Conservation (phyloP, 2,113 vertebrate species). For the Alosa alosa region DNA sequence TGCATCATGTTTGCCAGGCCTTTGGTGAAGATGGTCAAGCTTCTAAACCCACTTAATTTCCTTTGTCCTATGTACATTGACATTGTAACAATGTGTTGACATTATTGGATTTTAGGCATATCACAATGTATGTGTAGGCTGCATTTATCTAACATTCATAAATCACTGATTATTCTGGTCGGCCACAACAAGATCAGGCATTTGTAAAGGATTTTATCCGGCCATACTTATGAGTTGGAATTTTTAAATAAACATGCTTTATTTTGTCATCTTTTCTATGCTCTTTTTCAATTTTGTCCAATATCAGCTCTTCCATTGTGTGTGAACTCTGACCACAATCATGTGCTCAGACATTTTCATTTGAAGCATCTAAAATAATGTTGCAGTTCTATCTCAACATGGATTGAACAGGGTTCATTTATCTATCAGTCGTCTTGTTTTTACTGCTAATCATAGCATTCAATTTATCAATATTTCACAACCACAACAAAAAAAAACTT, state of each 20-base stretch:
- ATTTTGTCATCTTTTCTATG: background rate
- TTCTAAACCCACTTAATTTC: background rate
- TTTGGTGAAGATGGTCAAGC: background rate
- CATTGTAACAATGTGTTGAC: background rate
- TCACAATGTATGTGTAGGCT: background rate
- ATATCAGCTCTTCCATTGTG: background rate
- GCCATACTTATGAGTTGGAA: background rate
- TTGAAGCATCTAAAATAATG: no score
- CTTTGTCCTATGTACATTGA: background rate
- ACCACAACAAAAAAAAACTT: no score
- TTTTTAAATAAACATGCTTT: conserved; percentile 3
- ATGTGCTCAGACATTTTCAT: no score
- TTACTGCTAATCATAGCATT: no score
- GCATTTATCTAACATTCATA: background rate
- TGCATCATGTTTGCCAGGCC: background rate
- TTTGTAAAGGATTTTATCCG: background rate
- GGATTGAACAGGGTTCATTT: no score
- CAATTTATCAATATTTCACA: no score
- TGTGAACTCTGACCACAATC: no score
- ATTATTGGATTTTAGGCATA: background rate
- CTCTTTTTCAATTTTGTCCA: background rate
- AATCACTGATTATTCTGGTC: background rate
- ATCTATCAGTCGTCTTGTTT: no score
- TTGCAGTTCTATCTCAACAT: no score
- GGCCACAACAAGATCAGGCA: background rate